phyloP scores from a whole-genome alignment of 1,140 invertebrate genomes.

The Holotrichia oblita region DNA sequence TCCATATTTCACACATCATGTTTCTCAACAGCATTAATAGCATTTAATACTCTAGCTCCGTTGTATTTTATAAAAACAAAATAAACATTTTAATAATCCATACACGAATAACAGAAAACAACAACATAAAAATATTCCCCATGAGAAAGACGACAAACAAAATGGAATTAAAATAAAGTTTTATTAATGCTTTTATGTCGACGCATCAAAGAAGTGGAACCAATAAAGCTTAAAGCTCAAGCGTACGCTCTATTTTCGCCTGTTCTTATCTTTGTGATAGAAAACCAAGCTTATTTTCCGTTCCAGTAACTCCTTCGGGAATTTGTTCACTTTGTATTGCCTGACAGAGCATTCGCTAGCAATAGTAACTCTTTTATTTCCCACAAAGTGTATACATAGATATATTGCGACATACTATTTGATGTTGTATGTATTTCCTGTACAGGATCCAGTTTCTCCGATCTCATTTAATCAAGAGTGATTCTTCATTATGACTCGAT shows the following conservation, averaged over 20 bases:
- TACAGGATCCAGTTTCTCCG: neutral
- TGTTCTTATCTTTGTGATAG: constrained; percentile 36
- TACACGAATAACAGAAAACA: neutral
- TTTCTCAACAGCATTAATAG: too few relatives aligned
- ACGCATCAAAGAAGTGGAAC: neutral
- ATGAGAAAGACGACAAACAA: neutral
- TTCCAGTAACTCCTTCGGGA: constrained; percentile 21
- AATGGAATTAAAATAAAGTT: neutral
- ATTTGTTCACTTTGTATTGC: constrained; percentile 33
- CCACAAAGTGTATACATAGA: neutral
- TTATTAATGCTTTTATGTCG: constrained; percentile 23
- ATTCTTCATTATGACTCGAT: neutral
- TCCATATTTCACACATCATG: too few relatives aligned
- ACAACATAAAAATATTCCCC: neutral
- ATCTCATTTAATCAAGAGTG: constrained; percentile 2
- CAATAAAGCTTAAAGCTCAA: constrained; percentile 24
- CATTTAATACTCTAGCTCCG: too few relatives aligned
- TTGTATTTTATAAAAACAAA: too few relatives aligned
- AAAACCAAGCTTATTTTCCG: constrained; percentile 35
- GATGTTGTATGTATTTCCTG: neutral
- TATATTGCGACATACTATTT: constrained; percentile 23
- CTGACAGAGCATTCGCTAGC: constrained; percentile 15
- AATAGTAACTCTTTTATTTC: constrained; percentile 20
- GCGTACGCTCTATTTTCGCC: constrained; percentile 12
- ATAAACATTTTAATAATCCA: neutral